Evolutionary conservation across 2,888 invertebrate genomes (phyloP).

Genomic region (Caenorhabditis imperialis): DNA sequence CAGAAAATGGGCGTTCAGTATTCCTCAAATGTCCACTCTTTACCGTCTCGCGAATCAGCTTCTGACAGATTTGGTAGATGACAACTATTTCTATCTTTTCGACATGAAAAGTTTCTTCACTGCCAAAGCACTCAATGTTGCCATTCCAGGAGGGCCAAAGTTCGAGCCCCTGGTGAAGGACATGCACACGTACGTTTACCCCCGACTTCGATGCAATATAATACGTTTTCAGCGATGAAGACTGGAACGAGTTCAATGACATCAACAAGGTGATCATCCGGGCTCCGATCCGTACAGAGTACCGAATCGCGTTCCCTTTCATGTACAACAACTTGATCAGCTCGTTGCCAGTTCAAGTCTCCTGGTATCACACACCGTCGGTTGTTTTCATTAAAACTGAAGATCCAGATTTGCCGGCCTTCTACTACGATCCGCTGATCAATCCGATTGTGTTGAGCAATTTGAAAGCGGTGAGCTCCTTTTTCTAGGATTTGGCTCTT

Average conservation of each 20-base stretch:
- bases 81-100: slow-evolving; percentile 98
- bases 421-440: slow-evolving; percentile 99
- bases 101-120: slow-evolving; percentile 99
- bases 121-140: slow-evolving; percentile 98
- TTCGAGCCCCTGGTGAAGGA: slow-evolving; percentile 99
- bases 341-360: slow-evolving; percentile 94
- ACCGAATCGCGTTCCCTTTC: slow-evolving; percentile 98
- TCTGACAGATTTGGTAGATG: slow-evolving; percentile 92
- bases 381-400: slow-evolving; percentile 99
- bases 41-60: slow-evolving; percentile 98
- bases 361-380: slow-evolving; percentile 99
- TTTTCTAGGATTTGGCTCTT: not conserved
- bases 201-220: too few species aligned
- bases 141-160: slow-evolving; percentile 99
- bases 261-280: slow-evolving; percentile 99
- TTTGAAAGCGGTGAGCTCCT: slow-evolving; percentile 80
- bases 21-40: slow-evolving; percentile 97
- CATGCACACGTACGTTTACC: slow-evolving; percentile 89
- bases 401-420: slow-evolving; percentile 98
- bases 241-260: slow-evolving; percentile 99
- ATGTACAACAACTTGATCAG: slow-evolving; percentile 89
- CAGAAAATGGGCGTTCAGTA: slow-evolving; percentile 92
- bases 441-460: slow-evolving; percentile 98
- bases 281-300: slow-evolving; percentile 97
- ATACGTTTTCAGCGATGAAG: slow-evolving; percentile 90